A percentile compares a stretch with the other conserved stretches of the same genome.
Evolutionary conservation across 2,797 vertebrate genomes (phyloP).

Genomic region (Prionace glauca): DNA sequence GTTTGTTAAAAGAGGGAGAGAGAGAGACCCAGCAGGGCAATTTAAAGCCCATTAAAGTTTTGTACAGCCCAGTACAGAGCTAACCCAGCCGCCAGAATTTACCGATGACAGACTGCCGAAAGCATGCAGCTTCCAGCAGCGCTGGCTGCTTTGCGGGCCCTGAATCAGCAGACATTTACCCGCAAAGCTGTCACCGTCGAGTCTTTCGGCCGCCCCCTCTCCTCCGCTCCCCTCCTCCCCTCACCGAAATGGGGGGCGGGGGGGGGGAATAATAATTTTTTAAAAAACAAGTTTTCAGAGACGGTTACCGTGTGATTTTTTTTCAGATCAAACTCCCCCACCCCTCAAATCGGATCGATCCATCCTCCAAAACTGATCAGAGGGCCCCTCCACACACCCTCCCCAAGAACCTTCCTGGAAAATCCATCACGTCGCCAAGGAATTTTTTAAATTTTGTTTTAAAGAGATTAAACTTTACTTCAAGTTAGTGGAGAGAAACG

Average conservation of each 20-base stretch:
- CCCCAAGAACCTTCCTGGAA: neutral
- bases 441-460: neutral
- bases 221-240: too few relatives aligned
- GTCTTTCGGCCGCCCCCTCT: neutral
- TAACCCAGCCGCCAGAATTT: neutral
- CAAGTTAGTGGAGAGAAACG: constrained; percentile 1
- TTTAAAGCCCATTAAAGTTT: neutral
- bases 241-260: too few relatives aligned
- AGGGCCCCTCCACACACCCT: neutral
- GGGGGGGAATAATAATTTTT: too few relatives aligned
- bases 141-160: neutral
- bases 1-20: neutral
- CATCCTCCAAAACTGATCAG: neutral
- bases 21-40: neutral
- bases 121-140: neutral
- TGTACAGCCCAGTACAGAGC: neutral
- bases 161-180: constrained; percentile 1
- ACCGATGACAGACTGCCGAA: neutral
- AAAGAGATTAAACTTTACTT: neutral
- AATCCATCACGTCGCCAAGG: neutral
- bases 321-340: neutral
- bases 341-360: neutral
- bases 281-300: neutral
- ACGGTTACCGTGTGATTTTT: neutral
- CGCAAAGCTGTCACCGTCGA: neutral